A percentile compares a stretch with the other conserved stretches of the same genome.
Evolutionary conservation across 2,113 vertebrate genomes (phyloP).

Genomic region (Rhinogobius similis): DNA sequence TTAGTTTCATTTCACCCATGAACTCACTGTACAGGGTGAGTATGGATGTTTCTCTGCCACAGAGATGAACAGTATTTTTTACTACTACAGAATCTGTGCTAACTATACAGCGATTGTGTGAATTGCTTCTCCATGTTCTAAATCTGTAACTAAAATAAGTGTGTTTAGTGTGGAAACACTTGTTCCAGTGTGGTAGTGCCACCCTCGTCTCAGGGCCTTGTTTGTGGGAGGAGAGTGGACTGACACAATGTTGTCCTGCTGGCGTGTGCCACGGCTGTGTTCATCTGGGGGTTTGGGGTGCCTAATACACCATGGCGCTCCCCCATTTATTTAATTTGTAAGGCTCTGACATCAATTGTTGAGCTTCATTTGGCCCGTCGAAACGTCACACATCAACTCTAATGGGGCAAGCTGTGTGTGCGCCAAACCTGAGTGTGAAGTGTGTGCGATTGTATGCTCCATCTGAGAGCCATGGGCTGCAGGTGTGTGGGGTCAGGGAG

Average conservation of each 20-base stretch:
- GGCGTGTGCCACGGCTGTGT: slow-evolving; percentile 72
- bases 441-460: slow-evolving; percentile 34
- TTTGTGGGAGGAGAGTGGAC: slow-evolving; percentile 49
- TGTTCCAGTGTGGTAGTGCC: slow-evolving; percentile 19
- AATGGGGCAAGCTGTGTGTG: slow-evolving; percentile 76
- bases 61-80: not conserved
- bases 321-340: slow-evolving; percentile 85
- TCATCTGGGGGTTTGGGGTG: slow-evolving; percentile 78
- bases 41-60: not conserved
- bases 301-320: slow-evolving; percentile 80
- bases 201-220: slow-evolving; percentile 37
- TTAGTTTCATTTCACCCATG: slow-evolving; percentile 63
- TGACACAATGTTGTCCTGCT: slow-evolving; percentile 69
- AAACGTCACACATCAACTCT: slow-evolving; percentile 80
- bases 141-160: not conserved
- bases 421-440: slow-evolving; percentile 34
- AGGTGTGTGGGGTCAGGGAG: slow-evolving; percentile 17
- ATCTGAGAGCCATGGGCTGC: slow-evolving; percentile 1
- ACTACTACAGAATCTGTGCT: not conserved
- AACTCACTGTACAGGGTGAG: slow-evolving; percentile 32
- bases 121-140: too few relatives aligned
- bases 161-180: not conserved
- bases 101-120: not conserved
- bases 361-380: slow-evolving; percentile 81
- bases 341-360: slow-evolving; percentile 84